Evolutionary conservation across 2,888 invertebrate species (phyloP), one percentile per base, ranked within the genome.

Genomic region (Lithophane socia): DNA sequence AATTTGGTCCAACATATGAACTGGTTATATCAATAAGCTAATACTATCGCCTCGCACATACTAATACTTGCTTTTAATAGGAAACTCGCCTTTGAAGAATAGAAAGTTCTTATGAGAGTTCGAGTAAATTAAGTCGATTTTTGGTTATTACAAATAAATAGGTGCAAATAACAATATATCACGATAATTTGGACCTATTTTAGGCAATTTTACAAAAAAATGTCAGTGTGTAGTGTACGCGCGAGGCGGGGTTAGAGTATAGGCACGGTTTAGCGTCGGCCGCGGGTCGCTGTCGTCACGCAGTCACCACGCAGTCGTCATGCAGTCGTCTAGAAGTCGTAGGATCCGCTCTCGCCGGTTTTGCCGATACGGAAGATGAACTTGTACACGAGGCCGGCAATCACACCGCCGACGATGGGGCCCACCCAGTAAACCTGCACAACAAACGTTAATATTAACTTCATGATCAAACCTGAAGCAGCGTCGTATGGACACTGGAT

Each of bases 351-450:
- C 90, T 98, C 98, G 87, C 97, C 98, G 42, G 97, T 97, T 94
- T 98, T 98, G 92, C 97, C 97, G 87, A 97, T 97, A 94, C 98
- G 97, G 92, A 98, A 97, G 86, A 97, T 95, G 92, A 97, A 97
- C 83, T 97, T 97, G 96, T 99, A 99, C 70, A 98, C 92, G 37
- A 98, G 93, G 9, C 97, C 98, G 16, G 98, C 98, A 10, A 97
- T 92, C 70, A 98, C 97, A 21, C 98, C 99, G 37, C 99, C 99
- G 47, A 97, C 93, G 84, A 98, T 97, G 7, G 99, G 99, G 3
- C 99, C 99, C 64, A 98, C 97, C 99, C 99, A 99, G 95, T 98
- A 99, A 5, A 99, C 97, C 98, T 98, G 94, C 1, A 92, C 81
- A 75, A 74, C 42, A 83, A 83, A 76, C 1, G 29, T 63, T 67